phyloP scores from a whole-genome alignment of 2,113 vertebrate genomes.

The Bos taurus region ARS-UCD2.0 NC_037330.1:49067001-49067500 shows the following conservation, averaged over 20 bases:
- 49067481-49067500: not conserved
- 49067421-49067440: not conserved
- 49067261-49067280: conserved; percentile 9
- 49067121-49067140: not conserved
- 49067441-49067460: not conserved
- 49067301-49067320: not conserved
- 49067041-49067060: conserved; percentile 19
- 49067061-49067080: not conserved
- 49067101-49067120: conserved; percentile 19
- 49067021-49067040: not conserved
- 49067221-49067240: conserved; percentile 13
- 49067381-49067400: not conserved
- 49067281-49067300: conserved; percentile 14
- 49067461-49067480: rapidly evolving
- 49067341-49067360: not conserved
- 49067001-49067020: not conserved
- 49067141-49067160: not conserved
- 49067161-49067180: not conserved
- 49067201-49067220: conserved; percentile 20
- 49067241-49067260: conserved; percentile 13
- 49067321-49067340: not conserved
- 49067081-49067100: not conserved
- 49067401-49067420: not conserved
- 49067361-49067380: not conserved
- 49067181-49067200: not conserved